Evolutionary conservation across 2,113 vertebrate species (phyloP), one percentile per base, ranked within the genome.

Genomic region (Piprites chloris): DNA sequence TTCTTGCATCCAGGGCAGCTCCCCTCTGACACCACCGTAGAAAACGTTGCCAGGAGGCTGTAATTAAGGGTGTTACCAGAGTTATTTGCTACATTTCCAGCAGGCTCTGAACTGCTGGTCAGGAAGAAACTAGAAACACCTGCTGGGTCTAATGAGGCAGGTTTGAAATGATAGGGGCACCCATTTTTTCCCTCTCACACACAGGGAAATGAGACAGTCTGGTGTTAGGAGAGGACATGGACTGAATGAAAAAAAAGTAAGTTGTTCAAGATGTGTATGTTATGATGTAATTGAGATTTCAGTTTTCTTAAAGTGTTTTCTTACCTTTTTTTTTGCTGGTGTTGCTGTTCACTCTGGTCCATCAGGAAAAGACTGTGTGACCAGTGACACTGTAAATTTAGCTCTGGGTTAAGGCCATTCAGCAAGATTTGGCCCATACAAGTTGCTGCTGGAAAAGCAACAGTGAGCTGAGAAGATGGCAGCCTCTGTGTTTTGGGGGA

Each of bases 181-280:
- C 26, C 1, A 2, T 14, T 69, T 39, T 23, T 0, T 1, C 5
- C 1, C 0, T 10, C 6, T 1, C 35, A 15, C 47, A 42, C 4
- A 11, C 27, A 33, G 30, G 21, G 18, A 79, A 92, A 55, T 22
- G 7, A 13, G 47, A 68, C 18, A 75, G 5, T 9, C 4, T 68
- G 11, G 3, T 79, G 14, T 56, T 14, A 24, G 16, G 19, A 80
- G 18, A 73, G 5, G 23, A 28, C 4, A 5, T 19, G 23, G 55
- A 9, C 20, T 77, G 28, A n/a, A 0, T 24, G 71, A 42, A 68
- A 28, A 37, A 41, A 20, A 37, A 78, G 35, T 44, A 74, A 80
- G 49, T 61, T 35, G 23, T 27, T 80, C 12, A 42, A 80, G 22
- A 7, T 50, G 5, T 0, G 0, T 37, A 2, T 63, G 2, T 58